Evolutionary conservation across 2,888 invertebrate genomes (phyloP).

Genomic region (Agrochola circellaris): DNA sequence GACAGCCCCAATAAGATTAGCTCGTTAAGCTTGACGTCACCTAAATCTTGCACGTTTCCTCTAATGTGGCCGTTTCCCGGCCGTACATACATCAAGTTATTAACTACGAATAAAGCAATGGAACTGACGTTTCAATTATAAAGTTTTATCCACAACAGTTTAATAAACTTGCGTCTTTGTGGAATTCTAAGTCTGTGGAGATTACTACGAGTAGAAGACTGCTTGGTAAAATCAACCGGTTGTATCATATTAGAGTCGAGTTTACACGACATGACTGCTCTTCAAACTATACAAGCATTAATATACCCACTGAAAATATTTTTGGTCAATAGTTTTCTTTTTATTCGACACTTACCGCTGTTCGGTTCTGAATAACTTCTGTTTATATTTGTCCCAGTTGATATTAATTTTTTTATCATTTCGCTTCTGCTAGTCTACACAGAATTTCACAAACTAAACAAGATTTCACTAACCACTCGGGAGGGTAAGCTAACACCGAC

Average conservation of each 20-base stretch:
- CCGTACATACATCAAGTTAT: constrained; percentile 1
- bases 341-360: not conserved
- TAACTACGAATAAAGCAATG: not conserved
- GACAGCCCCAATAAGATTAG: constrained; percentile 44
- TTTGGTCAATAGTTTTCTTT: not conserved
- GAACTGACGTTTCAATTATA: constrained; percentile 25
- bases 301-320: not conserved
- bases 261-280: not conserved
- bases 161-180: not conserved
- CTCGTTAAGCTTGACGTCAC: constrained; percentile 39
- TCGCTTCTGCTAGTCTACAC: not conserved
- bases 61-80: constrained; percentile 1
- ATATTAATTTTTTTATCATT: not conserved
- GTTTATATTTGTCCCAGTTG: not conserved
- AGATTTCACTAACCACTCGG: not conserved
- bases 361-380: not conserved
- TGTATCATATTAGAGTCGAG: not conserved
- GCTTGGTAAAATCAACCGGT: not conserved
- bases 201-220: not conserved
- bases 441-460: not conserved
- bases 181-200: not conserved
- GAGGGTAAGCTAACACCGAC: not conserved
- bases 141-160: not conserved
- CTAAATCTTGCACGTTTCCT: constrained; percentile 22
- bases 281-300: not conserved